Percentiles rank a stretch among this genome's conserved stretches.
phyloP scores from a whole-genome alignment of 2,888 invertebrate species.

The Callosobruchus maculatus region DNA sequence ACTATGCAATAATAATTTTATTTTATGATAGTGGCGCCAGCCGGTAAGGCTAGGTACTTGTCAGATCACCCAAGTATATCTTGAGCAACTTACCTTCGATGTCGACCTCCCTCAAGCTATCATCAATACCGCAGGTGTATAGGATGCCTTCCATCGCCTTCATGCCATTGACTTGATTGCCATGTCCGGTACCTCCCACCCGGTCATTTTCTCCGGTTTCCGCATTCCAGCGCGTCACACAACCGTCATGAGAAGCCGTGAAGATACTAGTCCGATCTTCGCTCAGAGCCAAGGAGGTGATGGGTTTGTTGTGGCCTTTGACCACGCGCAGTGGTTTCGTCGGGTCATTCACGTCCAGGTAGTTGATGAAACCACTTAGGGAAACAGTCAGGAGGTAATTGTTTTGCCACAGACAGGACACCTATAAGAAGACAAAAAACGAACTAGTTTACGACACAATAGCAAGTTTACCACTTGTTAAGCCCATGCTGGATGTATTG shows the following conservation, averaged over 20 bases:
- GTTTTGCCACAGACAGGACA: conserved; percentile 92
- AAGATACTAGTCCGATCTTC: conserved; percentile 74
- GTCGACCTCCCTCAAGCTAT: conserved; percentile 73
- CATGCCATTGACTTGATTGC: conserved; percentile 94
- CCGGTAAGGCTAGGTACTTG: too few species aligned
- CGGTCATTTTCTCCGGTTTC: conserved; percentile 80
- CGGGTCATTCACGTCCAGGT: conserved; percentile 84
- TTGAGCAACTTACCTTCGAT: conserved; percentile 46
- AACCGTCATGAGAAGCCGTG: conserved; percentile 93
- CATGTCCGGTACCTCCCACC: conserved; percentile 82
- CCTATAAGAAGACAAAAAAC: conserved; percentile 36
- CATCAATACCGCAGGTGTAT: conserved; percentile 92
- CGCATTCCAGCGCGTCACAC: conserved; percentile 80
- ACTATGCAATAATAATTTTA: too few species aligned
- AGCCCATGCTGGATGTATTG: too few species aligned
- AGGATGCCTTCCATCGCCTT: conserved; percentile 64
- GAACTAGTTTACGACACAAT: too few species aligned
- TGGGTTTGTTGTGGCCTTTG: conserved; percentile 98
- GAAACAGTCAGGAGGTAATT: conserved; percentile 85
- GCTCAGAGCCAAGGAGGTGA: conserved; percentile 80
- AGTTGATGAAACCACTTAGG: conserved; percentile 93
- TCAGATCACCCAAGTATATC: too few species aligned
- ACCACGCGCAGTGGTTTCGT: conserved; percentile 73
- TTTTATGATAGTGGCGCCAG: too few species aligned
- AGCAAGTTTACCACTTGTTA: too few species aligned